Evolutionary conservation across 92 coral and sea anemone species (phyloP), one percentile per base, ranked within the genome.

Genomic region (Phenganax subtilis): DNA sequence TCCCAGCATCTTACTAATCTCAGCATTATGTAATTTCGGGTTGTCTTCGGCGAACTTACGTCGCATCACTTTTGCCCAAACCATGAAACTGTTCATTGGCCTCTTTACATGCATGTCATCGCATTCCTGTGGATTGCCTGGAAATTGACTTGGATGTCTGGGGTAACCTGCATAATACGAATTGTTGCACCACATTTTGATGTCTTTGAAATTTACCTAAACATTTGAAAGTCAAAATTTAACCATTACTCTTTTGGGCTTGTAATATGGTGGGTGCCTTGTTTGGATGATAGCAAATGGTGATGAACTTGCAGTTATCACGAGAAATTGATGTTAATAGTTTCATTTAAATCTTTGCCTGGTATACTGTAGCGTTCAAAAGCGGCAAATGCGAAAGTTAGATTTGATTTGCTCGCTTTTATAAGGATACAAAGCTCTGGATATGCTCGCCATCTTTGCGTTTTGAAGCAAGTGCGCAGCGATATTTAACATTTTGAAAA

Each of bases 41-140:
- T 96, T 96, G 65, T 96, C 97, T 85, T 96, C 99, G 17, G 99
- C 99, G 76, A 96, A 96, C 73, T 92, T 90, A 9, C 99, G 89
- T 29, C 99, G 84, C 99, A 96, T 96, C 30, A 96, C 91, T 83
- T 96, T 96, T 25, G 99, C 99, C 99, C 99, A 96, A 10, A 96
- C 93, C 99, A 96, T 96, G 88, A 96, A 96, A 14, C 97, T 92
- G 83, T 96, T 96, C 99, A 96, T 96, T 0, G 99, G 99, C 60
- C 99, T 84, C 75, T 96, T 96, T 12, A 96, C 99, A 72, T 96
- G 99, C 6, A 92, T 80, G 74, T 96, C 99, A 12, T 91, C 97
- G 28, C 90, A 92, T 17, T 93, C 98, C 14, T 96, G 83, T 8
- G 73, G 60, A 30, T 12, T 62, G 8, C 57, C 68, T 5, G 74